Conservation (phyloP, 2,797 vertebrate species). For the Bradypodion ventrale region DNA sequence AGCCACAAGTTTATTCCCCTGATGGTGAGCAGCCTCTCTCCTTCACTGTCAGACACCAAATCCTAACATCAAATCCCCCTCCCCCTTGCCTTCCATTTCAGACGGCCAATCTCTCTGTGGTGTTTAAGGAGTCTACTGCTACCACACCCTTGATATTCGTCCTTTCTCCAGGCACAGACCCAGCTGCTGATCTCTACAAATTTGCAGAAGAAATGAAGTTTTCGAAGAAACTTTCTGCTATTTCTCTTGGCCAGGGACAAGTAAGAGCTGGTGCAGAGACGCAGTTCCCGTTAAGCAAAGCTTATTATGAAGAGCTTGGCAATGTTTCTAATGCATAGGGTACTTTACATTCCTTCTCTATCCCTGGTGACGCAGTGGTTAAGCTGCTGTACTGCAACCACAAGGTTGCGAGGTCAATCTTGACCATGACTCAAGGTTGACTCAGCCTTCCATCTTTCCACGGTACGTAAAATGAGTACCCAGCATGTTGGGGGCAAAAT, state of each 20-base stretch:
- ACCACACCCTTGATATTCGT: slow-evolving; percentile 87
- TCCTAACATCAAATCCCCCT: rapidly evolving
- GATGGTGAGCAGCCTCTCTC: background rate
- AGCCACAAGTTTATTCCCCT: background rate
- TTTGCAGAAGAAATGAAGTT: slow-evolving; percentile 93
- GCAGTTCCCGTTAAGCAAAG: background rate
- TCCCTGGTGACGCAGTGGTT: no score
- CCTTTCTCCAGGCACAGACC: slow-evolving; percentile 89
- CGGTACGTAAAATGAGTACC: no score
- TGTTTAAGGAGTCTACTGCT: slow-evolving; percentile 85
- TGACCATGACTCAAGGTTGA: no score
- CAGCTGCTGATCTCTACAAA: slow-evolving; percentile 89
- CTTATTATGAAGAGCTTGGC: background rate
- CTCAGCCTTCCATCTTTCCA: no score
- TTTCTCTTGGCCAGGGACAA: slow-evolving; percentile 93
- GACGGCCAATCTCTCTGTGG: slow-evolving; percentile 83
- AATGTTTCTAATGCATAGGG: no score
- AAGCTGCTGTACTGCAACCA: no score
- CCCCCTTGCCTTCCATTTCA: slow-evolving; percentile 61
- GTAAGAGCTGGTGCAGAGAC: slow-evolving; percentile 66
- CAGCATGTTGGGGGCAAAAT: no score
- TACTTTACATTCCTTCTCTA: background rate
- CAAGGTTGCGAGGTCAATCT: no score
- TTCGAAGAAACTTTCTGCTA: slow-evolving; percentile 87
- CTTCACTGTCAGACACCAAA: rapidly evolving